Conservation (phyloP, 2,888 invertebrate genomes). For the Epistrophe grossulariae region DNA sequence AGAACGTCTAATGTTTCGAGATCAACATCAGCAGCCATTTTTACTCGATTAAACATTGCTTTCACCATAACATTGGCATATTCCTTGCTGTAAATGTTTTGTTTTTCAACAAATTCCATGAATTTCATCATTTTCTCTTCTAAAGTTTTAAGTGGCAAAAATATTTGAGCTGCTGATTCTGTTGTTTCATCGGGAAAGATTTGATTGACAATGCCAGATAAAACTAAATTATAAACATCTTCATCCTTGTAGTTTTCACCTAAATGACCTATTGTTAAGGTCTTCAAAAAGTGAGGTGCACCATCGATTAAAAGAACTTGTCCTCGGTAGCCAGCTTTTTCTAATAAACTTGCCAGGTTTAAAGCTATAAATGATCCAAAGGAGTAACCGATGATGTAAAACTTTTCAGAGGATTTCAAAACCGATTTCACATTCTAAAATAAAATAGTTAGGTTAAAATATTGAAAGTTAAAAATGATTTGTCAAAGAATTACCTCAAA, state of each 20-base stretch:
- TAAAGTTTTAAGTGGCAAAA: slow-evolving; percentile 85
- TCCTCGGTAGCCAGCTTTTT: slow-evolving; percentile 87
- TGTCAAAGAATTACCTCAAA: slow-evolving; percentile 78
- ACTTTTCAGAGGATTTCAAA: slow-evolving; percentile 86
- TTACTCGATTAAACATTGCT: slow-evolving; percentile 85
- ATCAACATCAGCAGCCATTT: slow-evolving; percentile 85
- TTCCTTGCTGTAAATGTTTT: slow-evolving; percentile 82
- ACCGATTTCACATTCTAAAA: slow-evolving; percentile 86
- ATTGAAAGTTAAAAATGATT: neutral
- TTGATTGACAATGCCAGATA: slow-evolving; percentile 79
- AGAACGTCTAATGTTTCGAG: slow-evolving; percentile 81
- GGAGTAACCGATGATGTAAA: slow-evolving; percentile 94
- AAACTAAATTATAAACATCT: slow-evolving; percentile 80
- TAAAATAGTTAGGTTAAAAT: neutral
- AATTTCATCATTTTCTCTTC: slow-evolving; percentile 86
- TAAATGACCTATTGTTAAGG: slow-evolving; percentile 80
- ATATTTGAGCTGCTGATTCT: slow-evolving; percentile 81
- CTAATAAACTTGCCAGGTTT: slow-evolving; percentile 90
- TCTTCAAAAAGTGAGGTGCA: slow-evolving; percentile 88
- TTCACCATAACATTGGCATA: slow-evolving; percentile 83
- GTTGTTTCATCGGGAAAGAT: slow-evolving; percentile 81
- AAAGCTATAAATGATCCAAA: slow-evolving; percentile 92
- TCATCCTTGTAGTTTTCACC: slow-evolving; percentile 79
- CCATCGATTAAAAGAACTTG: slow-evolving; percentile 92
- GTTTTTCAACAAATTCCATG: slow-evolving; percentile 83